Evolutionary conservation across 2,113 vertebrate species (phyloP), one percentile per base, ranked within the genome.

Genomic region (Zonotrichia leucophrys): DNA sequence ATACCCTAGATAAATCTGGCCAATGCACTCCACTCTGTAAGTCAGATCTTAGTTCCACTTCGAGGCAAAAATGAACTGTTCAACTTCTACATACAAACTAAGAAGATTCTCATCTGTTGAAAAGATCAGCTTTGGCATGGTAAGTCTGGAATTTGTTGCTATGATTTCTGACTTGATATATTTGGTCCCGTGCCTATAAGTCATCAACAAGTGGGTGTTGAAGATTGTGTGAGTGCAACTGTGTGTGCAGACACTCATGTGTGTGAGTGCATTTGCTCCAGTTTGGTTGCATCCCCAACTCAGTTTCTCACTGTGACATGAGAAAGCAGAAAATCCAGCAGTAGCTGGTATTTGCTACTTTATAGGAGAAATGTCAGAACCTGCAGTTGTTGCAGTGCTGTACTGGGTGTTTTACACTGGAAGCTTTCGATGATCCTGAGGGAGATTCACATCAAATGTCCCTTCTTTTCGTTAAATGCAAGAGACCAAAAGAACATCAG

Each of bases 241-340:
- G 3, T 13, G 8, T 8, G 18, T 49, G 15, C 5, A 6, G 8
- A 21, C 13, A 12, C 7, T 1, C 2, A 3, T 2, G 1, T 2
- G 3, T 4, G 3, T 3, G 5, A 31, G 27, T 33, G 10, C 15
- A 8, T 60, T 42, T 73, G 7, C 52, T 60, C 28, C 63, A 35
- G 7, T 22, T 39, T 31, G 33, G 35, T 17, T 60, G 9, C 9
- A 68, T 35, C 8, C 49, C 33, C 13, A 28, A 6, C 5, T 5
- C 12, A 10, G 11, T 44, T 82, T 66, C n/a, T 55, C 53, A 30
- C 18, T 50, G 37, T n/a, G 13, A 23, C n/a, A 10, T 3, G 13
- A 55, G 31, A 41, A 73, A 72, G 15, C 25, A 58, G 46, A 49
- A 33, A 37, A 62, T 37, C 60, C 22, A 39, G 25, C 14, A 30